Base-by-base conservation (phyloP, 2,113 vertebrate genomes). In the Nestor notabilis region DNA sequence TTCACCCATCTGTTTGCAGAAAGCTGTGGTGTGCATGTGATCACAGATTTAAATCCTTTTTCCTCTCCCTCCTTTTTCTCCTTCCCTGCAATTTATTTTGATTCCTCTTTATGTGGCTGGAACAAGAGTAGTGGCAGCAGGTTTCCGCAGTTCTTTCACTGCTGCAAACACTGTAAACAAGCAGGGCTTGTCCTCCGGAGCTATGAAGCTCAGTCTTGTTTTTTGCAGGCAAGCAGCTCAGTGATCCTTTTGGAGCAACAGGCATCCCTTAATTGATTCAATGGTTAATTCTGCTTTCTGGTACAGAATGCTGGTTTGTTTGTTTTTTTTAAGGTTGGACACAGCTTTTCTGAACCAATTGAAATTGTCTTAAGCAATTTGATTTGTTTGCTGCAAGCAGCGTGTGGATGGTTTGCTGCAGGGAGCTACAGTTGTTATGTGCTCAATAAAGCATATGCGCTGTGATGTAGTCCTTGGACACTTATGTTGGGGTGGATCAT, bases 391-490 rank as follows among this genome's bases (percentile, higher is more conserved):
- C 53, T 25, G 78, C 1, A 8, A 84, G 61, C 78, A 35, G 50
- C 0, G 0, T 33, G 60, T 12, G n/a, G 44, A 4, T 3, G 27
- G 35, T 7, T 49, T 41, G 3, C 33, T 0, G 0, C 25, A 1
- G 78, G 61, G 74, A 79, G 50, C 70, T 31, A 4, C 8, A 0
- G n/a, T 25, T 8, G 37, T 50, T 35, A 4, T 0, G 1, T 4
- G 78, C 64, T 50, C 0, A 0, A 1, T 33, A 21, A 58, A 63
- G 46, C 3, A 0, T 10, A 3, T 0, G 2, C 0, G 0, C 58
- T 14, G 47, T 28, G 35, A 43, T 0, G 6, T 17, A 7, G 27
- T 11, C 69, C 4, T 0, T 7, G 27, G 68, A 4, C 0, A 1
- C 49, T 60, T 35, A 15, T 0, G 2, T 24, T 44, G 64, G 41